Percentiles rank a stretch among this genome's conserved stretches.
These are phyloP conservation scores for Pangasius macronema DNA, from an alignment of 2,797 vertebrate species.

Conservation along the genomic window DNA sequence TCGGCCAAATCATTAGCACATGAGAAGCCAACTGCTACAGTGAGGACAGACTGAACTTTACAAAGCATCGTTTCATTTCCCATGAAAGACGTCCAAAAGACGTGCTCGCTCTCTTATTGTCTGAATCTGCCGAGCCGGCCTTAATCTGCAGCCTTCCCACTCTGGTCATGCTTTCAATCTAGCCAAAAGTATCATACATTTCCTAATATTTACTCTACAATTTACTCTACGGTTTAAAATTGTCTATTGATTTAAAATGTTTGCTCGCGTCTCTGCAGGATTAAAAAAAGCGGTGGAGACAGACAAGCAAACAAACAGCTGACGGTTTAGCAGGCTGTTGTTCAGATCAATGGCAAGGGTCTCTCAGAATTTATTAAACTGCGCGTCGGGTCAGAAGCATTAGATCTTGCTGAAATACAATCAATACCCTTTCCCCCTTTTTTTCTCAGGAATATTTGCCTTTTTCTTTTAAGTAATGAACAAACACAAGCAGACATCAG, in stretches of 20 bases:
- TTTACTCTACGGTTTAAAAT: conserved; percentile 87
- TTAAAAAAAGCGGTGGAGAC: conserved; percentile 48
- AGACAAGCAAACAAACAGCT: conserved; percentile 74
- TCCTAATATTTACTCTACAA: conserved; percentile 83
- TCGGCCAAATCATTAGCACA: conserved; percentile 69
- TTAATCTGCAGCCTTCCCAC: conserved; percentile 75
- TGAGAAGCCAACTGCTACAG: conserved; percentile 70
- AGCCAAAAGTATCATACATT: conserved; percentile 79
- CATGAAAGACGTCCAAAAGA: conserved; percentile 65
- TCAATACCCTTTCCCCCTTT: conserved; percentile 78
- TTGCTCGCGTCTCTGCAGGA: conserved; percentile 73
- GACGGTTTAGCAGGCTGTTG: conserved; percentile 69
- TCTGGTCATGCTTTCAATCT: conserved; percentile 75
- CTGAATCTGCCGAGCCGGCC: conserved; percentile 69
- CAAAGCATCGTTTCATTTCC: conserved; percentile 70
- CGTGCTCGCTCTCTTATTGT: conserved; percentile 70
- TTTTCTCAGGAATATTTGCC: conserved; percentile 67
- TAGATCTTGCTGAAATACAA: conserved; percentile 74
- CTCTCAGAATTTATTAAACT: conserved; percentile 80
- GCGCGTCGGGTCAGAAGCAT: conserved; percentile 78
- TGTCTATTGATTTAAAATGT: conserved; percentile 91
- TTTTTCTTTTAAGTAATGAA: conserved; percentile 75
- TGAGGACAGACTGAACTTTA: conserved; percentile 64
- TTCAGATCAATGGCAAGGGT: conserved; percentile 79
- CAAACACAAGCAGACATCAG: conserved; percentile 83